A percentile compares a stretch with the other conserved stretches of the same genome.
Conservation (phyloP, 2,113 vertebrate species). For the Megalops atlanticus region DNA sequence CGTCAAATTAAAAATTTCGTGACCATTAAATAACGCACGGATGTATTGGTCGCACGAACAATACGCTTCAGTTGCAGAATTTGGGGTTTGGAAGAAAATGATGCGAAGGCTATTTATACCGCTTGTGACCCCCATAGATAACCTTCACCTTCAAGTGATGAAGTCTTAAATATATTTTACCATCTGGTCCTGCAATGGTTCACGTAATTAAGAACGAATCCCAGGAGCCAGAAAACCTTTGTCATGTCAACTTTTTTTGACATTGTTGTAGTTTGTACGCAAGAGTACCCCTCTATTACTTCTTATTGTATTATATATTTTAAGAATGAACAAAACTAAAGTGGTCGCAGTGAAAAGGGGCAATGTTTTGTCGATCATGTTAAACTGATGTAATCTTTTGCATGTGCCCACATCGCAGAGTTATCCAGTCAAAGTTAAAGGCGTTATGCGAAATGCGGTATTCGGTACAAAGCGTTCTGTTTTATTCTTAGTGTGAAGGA, state of each 20-base stretch:
- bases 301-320: not conserved
- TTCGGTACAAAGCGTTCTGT: not conserved
- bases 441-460: no score
- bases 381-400: not conserved
- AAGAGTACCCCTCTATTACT: no score
- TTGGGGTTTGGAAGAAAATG: not conserved
- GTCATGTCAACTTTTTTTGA: not conserved
- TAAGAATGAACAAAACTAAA: not conserved
- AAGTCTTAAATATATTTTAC: slow-evolving; percentile 12
- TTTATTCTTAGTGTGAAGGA: not conserved
- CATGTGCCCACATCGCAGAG: not conserved
- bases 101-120: not conserved
- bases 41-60: no score
- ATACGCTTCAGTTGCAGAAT: not conserved
- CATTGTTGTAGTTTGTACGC: not conserved
- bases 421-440: no score
- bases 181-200: not conserved
- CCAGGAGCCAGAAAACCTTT: not conserved
- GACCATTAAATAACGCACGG: not conserved
- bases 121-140: not conserved
- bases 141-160: slow-evolving; percentile 1
- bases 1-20: not conserved
- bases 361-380: not conserved
- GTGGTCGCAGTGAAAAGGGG: not conserved
- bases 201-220: not conserved